phyloP scores from a whole-genome alignment of 2,888 invertebrate genomes.

The Platerodrilus igneus region DNA sequence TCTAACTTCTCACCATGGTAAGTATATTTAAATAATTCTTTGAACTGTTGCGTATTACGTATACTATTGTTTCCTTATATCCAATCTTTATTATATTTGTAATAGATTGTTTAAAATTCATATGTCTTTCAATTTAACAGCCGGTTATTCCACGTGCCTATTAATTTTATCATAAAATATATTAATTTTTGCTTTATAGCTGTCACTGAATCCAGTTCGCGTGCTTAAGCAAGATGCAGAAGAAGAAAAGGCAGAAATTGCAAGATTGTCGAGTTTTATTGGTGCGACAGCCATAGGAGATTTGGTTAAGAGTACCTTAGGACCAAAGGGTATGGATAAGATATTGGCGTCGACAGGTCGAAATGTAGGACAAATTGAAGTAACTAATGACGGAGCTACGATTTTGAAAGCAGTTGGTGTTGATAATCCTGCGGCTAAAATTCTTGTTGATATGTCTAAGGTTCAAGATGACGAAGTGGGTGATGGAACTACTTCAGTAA shows the following conservation, averaged over 20 bases:
- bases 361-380: conserved; percentile 80
- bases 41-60: too few species aligned
- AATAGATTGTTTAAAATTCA: too few species aligned
- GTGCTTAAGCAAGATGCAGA: conserved; percentile 94
- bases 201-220: conserved; percentile 88
- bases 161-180: conserved; percentile 6
- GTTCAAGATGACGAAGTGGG: conserved; percentile 99
- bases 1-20: too few species aligned
- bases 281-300: conserved; percentile 99
- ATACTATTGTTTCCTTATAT: too few species aligned
- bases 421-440: conserved; percentile 98
- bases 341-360: conserved; percentile 78
- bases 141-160: conserved; percentile 34
- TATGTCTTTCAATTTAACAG: too few species aligned
- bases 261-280: conserved; percentile 94
- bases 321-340: conserved; percentile 99
- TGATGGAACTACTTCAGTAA: conserved; percentile 99
- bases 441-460: conserved; percentile 97
- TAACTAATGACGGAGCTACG: conserved; percentile 99
- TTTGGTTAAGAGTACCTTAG: conserved; percentile 94
- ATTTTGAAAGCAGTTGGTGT: conserved; percentile 94
- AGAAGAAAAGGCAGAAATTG: conserved; percentile 96
- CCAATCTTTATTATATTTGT: too few species aligned
- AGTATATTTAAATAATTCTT: too few species aligned
- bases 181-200: conserved; percentile 49